Evolutionary conservation across 2,113 vertebrate species (phyloP).

Genomic region (Rutilus rutilus): DNA sequence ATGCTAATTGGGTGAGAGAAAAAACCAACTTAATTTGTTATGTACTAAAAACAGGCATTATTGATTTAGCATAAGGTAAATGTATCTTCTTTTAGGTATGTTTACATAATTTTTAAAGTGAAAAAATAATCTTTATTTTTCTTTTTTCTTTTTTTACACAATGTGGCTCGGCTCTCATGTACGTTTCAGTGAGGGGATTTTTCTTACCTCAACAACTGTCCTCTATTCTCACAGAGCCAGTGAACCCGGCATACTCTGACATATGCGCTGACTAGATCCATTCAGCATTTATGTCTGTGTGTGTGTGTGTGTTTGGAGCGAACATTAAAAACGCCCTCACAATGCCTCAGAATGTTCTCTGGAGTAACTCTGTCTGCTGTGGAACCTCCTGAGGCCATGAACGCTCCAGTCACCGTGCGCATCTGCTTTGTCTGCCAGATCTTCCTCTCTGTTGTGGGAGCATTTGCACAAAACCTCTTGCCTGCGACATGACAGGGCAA

Average conservation of each 20-base stretch:
- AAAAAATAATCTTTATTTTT: not conserved
- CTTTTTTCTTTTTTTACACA: not conserved
- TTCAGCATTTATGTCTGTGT: conserved; percentile 39
- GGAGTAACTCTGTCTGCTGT: conserved; percentile 43
- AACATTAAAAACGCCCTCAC: conserved; percentile 29
- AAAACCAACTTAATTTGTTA: not conserved
- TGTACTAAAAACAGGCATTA: not conserved
- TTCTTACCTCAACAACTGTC: not conserved
- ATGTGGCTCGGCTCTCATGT: not conserved
- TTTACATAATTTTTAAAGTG: not conserved
- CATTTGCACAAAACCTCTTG: conserved; percentile 20
- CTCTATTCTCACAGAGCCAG: not conserved
- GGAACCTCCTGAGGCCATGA: conserved; percentile 41
- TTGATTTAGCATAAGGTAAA: not conserved
- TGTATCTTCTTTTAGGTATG: not conserved
- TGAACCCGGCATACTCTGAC: conserved; percentile 7
- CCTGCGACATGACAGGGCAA: conserved; percentile 28
- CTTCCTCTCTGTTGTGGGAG: conserved; percentile 31
- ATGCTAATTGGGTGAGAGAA: no score
- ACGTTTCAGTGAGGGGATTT: not conserved
- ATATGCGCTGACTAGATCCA: conserved; percentile 31
- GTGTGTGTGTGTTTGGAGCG: conserved; percentile 29
- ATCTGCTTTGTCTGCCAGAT: conserved; percentile 31
- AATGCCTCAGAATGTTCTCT: conserved; percentile 11
- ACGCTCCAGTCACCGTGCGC: not conserved